Evolutionary conservation across 1,140 invertebrate species (phyloP).

Genomic region (Brachionus angularis): DNA sequence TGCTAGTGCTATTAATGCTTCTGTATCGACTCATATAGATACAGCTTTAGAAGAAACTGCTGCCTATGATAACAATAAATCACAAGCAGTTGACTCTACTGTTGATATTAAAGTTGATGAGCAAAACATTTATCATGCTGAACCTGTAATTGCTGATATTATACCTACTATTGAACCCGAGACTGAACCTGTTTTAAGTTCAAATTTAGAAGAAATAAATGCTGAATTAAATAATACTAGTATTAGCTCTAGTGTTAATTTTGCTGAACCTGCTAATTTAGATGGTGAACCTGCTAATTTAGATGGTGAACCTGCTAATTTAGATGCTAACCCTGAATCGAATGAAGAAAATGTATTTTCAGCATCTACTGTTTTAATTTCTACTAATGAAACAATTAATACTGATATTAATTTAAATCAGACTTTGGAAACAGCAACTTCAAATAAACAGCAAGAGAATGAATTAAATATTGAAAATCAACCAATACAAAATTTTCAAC

Average conservation of each 20-base stretch:
- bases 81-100: too few species aligned
- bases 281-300: too few species aligned
- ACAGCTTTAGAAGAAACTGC: too few species aligned
- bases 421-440: not conserved
- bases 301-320: not conserved
- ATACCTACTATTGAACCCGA: not conserved
- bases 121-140: too few species aligned
- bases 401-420: conserved; percentile 40
- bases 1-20: too few species aligned
- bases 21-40: too few species aligned
- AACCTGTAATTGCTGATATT: not conserved
- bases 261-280: too few species aligned
- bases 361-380: not conserved
- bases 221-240: too few species aligned
- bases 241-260: too few species aligned
- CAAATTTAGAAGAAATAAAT: not conserved
- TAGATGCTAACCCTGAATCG: conserved; percentile 8
- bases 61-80: too few species aligned
- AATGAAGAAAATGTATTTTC: too few species aligned
- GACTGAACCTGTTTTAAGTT: not conserved
- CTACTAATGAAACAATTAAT: conserved; percentile 11
- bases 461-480: conserved; percentile 1
- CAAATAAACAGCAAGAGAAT: not conserved
- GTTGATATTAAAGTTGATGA: not conserved
- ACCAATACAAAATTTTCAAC: not conserved